Conservation (phyloP, 2,888 invertebrate species). For the Polymixis flavicincta region DNA sequence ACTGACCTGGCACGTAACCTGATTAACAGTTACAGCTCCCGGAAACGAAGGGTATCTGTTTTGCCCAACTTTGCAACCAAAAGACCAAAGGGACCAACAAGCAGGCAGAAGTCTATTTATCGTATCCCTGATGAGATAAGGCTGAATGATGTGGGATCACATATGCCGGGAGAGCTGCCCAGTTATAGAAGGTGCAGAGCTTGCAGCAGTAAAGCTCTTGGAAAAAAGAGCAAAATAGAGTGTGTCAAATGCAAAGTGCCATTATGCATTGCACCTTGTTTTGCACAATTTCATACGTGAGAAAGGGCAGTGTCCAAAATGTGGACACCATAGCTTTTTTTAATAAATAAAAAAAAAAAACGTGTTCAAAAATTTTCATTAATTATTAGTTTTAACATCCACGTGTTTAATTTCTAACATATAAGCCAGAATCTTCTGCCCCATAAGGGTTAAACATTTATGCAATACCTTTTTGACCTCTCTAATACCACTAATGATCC, state of each 20-base stretch:
- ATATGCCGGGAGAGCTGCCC: conserved; percentile 15
- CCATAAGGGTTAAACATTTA: too few relatives aligned
- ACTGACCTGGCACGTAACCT: conserved; percentile 15
- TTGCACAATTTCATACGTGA: neutral
- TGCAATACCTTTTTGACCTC: too few relatives aligned
- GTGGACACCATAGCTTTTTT: too few relatives aligned
- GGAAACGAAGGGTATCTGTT: conserved; percentile 3
- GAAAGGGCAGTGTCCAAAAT: too few relatives aligned
- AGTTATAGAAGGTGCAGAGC: conserved; percentile 20
- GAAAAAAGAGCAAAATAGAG: conserved; percentile 4
- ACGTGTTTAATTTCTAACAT: conserved; percentile 7
- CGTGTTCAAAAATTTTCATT: conserved; percentile 5
- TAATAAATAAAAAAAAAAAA: too few relatives aligned
- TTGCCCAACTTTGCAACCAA: conserved; percentile 17
- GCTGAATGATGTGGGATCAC: conserved; percentile 17
- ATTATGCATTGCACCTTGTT: conserved; percentile 16
- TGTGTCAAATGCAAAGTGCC: conserved; percentile 9
- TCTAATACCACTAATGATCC: too few relatives aligned
- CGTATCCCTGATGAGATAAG: conserved; percentile 12
- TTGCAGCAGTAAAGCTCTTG: conserved; percentile 14
- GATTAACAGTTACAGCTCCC: conserved; percentile 1
- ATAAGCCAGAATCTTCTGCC: conserved; percentile 12
- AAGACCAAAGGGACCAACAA: conserved; percentile 18
- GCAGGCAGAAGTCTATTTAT: conserved; percentile 14
- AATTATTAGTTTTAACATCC: conserved; percentile 6